A percentile compares a stretch with the other conserved stretches of the same genome.
These are phyloP conservation scores for Acleris holmiana DNA, from an alignment of 2,888 invertebrate genomes.

Conservation along the genomic window DNA sequence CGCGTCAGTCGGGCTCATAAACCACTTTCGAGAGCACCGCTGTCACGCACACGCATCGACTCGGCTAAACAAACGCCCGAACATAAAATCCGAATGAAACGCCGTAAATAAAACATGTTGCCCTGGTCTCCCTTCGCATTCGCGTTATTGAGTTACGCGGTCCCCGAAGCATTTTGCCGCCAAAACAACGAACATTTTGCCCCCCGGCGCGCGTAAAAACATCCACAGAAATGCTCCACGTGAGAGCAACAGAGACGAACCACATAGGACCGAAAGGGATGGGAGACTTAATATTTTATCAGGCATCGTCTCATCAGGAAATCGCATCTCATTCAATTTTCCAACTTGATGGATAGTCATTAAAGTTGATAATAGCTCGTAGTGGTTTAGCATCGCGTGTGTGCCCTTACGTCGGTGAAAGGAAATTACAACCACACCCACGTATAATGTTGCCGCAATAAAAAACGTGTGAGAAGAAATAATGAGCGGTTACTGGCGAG, in stretches of 20 bases:
- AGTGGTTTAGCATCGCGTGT: constrained; percentile 70
- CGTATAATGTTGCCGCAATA: constrained; percentile 84
- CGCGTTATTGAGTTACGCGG: constrained; percentile 82
- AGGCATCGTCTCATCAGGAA: constrained; percentile 77
- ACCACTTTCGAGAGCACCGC: constrained; percentile 46
- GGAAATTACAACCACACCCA: constrained; percentile 85
- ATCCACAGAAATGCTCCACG: constrained; percentile 65
- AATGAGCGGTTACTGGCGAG: constrained; percentile 84
- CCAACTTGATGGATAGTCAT: constrained; percentile 9
- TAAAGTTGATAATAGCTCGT: constrained; percentile 54
- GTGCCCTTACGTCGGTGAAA: constrained; percentile 85
- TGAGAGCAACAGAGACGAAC: constrained; percentile 66
- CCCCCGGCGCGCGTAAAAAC: constrained; percentile 84
- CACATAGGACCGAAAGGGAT: constrained; percentile 73
- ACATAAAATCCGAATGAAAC: constrained; percentile 76
- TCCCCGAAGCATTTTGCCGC: constrained; percentile 84
- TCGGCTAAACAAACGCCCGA: constrained; percentile 52
- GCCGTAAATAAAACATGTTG: constrained; percentile 84
- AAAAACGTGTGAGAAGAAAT: constrained; percentile 84
- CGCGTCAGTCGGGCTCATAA: constrained; percentile 54
- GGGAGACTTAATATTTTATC: constrained; percentile 81
- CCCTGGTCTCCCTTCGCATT: constrained; percentile 73
- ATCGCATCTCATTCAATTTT: constrained; percentile 45
- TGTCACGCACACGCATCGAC: constrained; percentile 68
- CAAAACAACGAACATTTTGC: constrained; percentile 84